Conservation (phyloP, 2,797 vertebrate genomes). For the Cryptoprocta ferox region DNA sequence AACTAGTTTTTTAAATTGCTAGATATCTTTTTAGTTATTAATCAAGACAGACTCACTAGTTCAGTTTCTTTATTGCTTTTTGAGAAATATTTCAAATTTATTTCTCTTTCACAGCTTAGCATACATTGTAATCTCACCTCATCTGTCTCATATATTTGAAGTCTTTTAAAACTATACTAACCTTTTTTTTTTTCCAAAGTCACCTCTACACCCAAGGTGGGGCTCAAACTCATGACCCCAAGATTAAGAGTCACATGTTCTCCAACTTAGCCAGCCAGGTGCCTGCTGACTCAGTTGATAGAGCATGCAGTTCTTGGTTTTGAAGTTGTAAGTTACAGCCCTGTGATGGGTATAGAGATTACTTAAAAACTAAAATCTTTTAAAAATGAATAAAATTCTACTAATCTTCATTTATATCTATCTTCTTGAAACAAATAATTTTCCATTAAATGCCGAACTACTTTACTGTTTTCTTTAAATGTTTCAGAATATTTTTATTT, state of each 20-base stretch:
- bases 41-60: neutral
- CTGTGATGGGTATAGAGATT: neutral
- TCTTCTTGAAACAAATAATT: neutral
- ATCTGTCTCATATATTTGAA: neutral
- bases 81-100: neutral
- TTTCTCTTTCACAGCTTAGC: neutral
- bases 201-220: neutral
- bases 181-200: neutral
- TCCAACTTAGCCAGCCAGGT: neutral
- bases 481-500: neutral
- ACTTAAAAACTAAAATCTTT: neutral
- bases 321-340: neutral
- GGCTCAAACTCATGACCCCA: neutral
- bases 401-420: neutral
- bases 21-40: neutral
- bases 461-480: neutral
- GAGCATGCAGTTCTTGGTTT: neutral
- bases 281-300: neutral
- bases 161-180: neutral
- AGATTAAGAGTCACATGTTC: neutral
- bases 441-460: neutral
- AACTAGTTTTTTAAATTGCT: neutral
- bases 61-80: neutral
- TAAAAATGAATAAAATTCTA: neutral
- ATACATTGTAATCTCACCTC: neutral